Conservation (phyloP, 2,888 invertebrate species). For the Amiota minor region DNA sequence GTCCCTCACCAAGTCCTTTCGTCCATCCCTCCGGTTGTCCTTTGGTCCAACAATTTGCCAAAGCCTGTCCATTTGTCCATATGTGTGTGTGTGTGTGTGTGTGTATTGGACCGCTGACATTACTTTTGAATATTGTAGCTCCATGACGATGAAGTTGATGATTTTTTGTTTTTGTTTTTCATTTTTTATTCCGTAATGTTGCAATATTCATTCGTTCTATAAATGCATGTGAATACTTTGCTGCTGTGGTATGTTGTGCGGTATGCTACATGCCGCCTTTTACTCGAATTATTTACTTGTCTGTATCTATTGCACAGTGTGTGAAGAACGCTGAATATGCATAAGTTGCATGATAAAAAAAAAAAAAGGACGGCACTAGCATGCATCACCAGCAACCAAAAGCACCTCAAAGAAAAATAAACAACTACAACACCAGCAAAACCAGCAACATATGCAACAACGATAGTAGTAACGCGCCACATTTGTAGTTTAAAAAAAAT, state of each 20-base stretch:
- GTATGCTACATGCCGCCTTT: constrained; percentile 9
- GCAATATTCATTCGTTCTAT: too few species aligned
- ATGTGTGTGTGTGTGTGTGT: constrained; percentile 14
- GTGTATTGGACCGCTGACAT: constrained; percentile 29
- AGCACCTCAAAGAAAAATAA: constrained; percentile 5
- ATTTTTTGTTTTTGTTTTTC: neutral
- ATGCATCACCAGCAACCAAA: constrained; percentile 3
- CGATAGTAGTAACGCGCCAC: neutral
- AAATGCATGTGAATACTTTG: neutral
- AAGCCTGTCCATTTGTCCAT: neutral
- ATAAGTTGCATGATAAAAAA: neutral
- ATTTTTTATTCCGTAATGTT: too few species aligned
- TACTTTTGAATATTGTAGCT: constrained; percentile 32
- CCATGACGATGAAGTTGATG: constrained; percentile 34
- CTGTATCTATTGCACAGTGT: neutral
- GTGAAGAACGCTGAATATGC: constrained; percentile 21
- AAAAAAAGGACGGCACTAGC: constrained; percentile 2
- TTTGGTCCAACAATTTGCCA: constrained; percentile 37
- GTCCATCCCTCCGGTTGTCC: constrained; percentile 39
- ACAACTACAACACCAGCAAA: constrained; percentile 1
- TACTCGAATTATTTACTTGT: neutral
- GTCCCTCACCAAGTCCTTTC: neutral
- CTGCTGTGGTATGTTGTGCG: constrained; percentile 21
- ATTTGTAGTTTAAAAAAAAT: neutral
- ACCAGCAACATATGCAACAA: constrained; percentile 17